Base-by-base conservation (phyloP, 2,888 invertebrate genomes). In the Anoplius nigerrimus region DNA sequence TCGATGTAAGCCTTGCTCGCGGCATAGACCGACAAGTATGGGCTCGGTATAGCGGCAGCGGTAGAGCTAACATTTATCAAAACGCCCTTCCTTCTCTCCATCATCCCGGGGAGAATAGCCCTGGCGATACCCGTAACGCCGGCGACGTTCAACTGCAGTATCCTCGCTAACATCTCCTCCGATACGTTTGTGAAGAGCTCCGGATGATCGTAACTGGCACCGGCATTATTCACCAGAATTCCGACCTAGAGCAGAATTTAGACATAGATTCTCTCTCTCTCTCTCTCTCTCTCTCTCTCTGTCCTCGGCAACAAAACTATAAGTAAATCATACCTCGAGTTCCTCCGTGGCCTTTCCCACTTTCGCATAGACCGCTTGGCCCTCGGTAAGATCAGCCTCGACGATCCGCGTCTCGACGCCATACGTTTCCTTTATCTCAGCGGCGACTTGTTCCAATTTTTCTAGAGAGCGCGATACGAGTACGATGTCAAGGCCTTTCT, bases 21-120 rank as follows among this genome's bases (percentile, higher is more conserved):
- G 27, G 95, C 94, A 84, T 99, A 99, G 0, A 97, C 93, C 11
- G 94, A 91, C 34, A 98, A 90, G 75, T 98, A 89, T 0, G 98
- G 97, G 77, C 94, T 93, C 0, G 97, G 96, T 70, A 95, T 93
- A 6, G 92, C 90, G 0, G 94, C 95, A 0, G 97, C 92, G 0
- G 93, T 93, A 0, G 98, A 98, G 0, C 97, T 94, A 18, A 99
- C 90, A 89, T 98, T 99, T 75, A 99, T 93, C 62, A 99, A 91
- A 0, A 97, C 93, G 0, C 98, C 98, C 76, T 93, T 93, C 54
- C 91, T 92, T 53, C 95, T 91, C 75, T 93, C 92, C 59, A 94
- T 93, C 97, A 98, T 97, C 15, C 91, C 92, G 0, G 98, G 97
- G 86, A 99, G 89, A 0, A 97, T 92, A 0, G 92, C 89, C 62